Conservation (phyloP, 2,888 invertebrate species). For the Melanostoma mellinum region DNA sequence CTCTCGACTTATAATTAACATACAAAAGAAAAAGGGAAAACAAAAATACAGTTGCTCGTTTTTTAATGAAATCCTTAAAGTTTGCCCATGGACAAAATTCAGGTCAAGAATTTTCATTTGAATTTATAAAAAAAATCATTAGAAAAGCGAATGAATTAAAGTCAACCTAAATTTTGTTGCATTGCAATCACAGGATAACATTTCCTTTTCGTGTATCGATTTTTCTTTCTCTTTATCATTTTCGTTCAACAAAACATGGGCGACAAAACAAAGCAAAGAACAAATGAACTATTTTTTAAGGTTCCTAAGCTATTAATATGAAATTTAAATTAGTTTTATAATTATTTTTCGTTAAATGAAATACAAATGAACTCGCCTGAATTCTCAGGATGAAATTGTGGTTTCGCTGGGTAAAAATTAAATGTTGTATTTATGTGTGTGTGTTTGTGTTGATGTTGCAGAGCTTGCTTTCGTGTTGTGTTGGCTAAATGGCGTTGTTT, state of each 20-base stretch:
- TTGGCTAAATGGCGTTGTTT: constrained; percentile 33
- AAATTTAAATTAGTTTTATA: constrained; percentile 17
- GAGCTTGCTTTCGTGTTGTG: constrained; percentile 66
- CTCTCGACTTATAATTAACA: constrained; percentile 61
- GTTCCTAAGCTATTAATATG: constrained; percentile 34
- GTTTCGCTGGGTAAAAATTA: constrained; percentile 68
- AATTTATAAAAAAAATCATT: constrained; percentile 37
- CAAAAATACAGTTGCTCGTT: constrained; percentile 41
- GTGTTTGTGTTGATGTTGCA: constrained; percentile 49
- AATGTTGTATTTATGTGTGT: constrained; percentile 26
- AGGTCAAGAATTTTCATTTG: constrained; percentile 67
- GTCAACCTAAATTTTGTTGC: constrained; percentile 74
- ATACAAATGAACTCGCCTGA: constrained; percentile 40
- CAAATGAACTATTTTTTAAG: not conserved
- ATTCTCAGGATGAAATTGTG: constrained; percentile 42
- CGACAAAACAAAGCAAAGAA: constrained; percentile 59
- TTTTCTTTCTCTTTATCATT: constrained; percentile 41
- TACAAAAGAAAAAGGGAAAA: constrained; percentile 43
- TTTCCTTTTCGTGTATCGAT: not conserved
- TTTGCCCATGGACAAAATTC: constrained; percentile 67
- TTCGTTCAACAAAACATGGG: constrained; percentile 45
- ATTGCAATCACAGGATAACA: constrained; percentile 33
- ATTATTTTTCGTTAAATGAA: constrained; percentile 24
- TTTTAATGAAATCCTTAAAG: constrained; percentile 27
- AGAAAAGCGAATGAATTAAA: constrained; percentile 59